Conservation (phyloP, 2,888 invertebrate genomes). For the Schizotus pectinicornis region DNA sequence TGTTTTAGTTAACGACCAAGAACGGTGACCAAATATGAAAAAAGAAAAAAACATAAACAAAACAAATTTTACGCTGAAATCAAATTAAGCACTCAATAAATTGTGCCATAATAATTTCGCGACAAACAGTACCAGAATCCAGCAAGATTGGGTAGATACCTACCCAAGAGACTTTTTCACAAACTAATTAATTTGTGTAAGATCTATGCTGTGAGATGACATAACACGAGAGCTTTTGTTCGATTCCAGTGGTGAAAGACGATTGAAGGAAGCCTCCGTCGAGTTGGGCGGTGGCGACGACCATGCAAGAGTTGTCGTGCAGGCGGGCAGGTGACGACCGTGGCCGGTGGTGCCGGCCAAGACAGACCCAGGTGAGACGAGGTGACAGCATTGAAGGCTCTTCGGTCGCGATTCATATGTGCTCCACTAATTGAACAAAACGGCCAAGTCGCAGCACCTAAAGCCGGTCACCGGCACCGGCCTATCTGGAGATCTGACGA, state of each 20-base stretch:
- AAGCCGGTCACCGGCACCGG: slow-evolving; percentile 21
- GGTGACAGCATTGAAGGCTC: slow-evolving; percentile 40
- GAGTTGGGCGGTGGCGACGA: not conserved
- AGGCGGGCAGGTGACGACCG: slow-evolving; percentile 20
- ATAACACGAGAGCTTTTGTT: too few species aligned
- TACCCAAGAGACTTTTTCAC: too few species aligned
- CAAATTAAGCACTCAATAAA: too few species aligned
- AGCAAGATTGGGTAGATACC: too few species aligned
- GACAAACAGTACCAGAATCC: too few species aligned
- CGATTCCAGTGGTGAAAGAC: too few species aligned
- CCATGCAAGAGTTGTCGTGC: slow-evolving; percentile 19
- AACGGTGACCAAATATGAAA: not conserved
- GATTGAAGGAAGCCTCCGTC: not conserved
- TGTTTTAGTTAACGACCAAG: not conserved
- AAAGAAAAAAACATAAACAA: not conserved
- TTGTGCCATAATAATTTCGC: too few species aligned
- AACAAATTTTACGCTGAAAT: not conserved
- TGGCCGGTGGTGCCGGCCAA: slow-evolving; percentile 13
- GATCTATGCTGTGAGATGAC: too few species aligned
- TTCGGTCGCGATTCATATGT: slow-evolving; percentile 46
- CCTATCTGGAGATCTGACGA: slow-evolving; percentile 42
- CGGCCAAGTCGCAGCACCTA: slow-evolving; percentile 34
- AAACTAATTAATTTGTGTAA: too few species aligned
- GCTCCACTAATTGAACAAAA: slow-evolving; percentile 49
- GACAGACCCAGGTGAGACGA: slow-evolving; percentile 40